Evolutionary conservation across 2,888 invertebrate species (phyloP).

Genomic region (Pegoplata infirma): DNA sequence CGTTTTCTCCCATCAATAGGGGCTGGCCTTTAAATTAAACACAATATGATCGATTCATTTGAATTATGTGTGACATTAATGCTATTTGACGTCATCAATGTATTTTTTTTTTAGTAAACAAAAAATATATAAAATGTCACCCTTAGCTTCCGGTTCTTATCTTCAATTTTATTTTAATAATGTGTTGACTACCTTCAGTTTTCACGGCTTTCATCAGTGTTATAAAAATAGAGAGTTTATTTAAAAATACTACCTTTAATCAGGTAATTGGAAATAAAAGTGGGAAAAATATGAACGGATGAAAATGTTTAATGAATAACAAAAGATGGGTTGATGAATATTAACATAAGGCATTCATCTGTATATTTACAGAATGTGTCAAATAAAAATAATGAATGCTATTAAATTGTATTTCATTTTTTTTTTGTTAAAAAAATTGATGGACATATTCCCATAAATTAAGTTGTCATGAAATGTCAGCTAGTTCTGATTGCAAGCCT

Average conservation of each 20-base stretch:
- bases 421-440: too few relatives aligned
- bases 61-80: slow-evolving; percentile 47
- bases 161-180: slow-evolving; percentile 45
- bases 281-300: slow-evolving; percentile 27
- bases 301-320: slow-evolving; percentile 17
- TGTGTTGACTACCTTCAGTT: slow-evolving; percentile 41
- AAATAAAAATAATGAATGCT: not conserved
- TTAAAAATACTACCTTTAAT: slow-evolving; percentile 40
- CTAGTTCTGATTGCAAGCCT: too few relatives aligned
- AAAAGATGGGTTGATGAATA: not conserved
- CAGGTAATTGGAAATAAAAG: slow-evolving; percentile 54
- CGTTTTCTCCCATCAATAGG: slow-evolving; percentile 28
- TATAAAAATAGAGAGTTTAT: slow-evolving; percentile 42
- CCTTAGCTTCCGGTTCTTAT: slow-evolving; percentile 55
- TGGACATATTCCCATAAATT: not conserved
- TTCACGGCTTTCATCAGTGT: slow-evolving; percentile 56
- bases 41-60: slow-evolving; percentile 53
- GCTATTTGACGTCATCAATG: slow-evolving; percentile 51
- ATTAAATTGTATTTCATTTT: not conserved
- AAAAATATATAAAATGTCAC: slow-evolving; percentile 36
- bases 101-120: too few relatives aligned
- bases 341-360: slow-evolving; percentile 15
- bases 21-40: slow-evolving; percentile 24
- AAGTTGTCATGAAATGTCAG: not conserved
- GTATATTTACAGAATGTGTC: slow-evolving; percentile 11